phyloP scores from a whole-genome alignment of 1,140 invertebrate species.

The Physella acuta region DNA sequence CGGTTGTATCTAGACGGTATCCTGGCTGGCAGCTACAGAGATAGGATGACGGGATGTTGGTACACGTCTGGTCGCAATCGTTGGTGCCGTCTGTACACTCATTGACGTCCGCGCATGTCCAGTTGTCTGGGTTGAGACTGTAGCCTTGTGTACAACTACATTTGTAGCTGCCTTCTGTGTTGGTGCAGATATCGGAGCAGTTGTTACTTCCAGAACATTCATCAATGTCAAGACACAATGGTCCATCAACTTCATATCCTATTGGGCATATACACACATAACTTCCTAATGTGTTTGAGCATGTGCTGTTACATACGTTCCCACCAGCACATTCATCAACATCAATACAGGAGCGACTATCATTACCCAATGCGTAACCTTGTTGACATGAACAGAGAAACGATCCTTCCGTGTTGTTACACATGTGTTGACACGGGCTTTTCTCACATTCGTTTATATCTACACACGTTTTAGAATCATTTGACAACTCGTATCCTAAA shows the following conservation, averaged over 20 bases:
- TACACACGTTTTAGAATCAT: slow-evolving; percentile 1
- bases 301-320: not conserved
- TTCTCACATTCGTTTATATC: slow-evolving; percentile 29
- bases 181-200: not conserved
- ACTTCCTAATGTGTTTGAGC: not conserved
- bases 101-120: no score
- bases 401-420: slow-evolving; percentile 32
- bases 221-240: no score
- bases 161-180: not conserved
- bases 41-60: no score
- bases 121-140: not conserved
- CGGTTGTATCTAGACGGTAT: no score
- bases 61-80: no score
- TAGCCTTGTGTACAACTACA: not conserved
- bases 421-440: slow-evolving; percentile 60
- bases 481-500: slow-evolving; percentile 20
- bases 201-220: no score
- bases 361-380: not conserved
- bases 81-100: no score
- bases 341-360: not conserved
- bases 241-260: no score
- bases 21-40: no score
- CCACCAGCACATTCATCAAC: not conserved
- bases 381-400: not conserved
- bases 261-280: not conserved